Evolutionary conservation across 2,797 vertebrate species (phyloP).

Genomic region (Spinibarbus caldwelli): DNA sequence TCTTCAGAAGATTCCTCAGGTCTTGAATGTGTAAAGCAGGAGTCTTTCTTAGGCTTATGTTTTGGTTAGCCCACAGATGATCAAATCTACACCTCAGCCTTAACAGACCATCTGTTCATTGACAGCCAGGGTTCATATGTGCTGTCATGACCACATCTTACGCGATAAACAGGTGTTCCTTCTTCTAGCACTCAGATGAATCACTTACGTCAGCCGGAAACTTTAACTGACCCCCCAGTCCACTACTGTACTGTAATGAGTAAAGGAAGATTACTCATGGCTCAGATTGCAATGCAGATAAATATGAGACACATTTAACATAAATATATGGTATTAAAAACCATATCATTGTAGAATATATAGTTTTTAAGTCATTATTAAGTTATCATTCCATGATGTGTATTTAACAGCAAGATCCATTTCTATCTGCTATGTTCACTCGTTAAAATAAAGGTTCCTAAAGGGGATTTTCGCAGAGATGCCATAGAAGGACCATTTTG

Average conservation of each 20-base stretch:
- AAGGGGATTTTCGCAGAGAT: no score
- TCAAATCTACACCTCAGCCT: slow-evolving; percentile 61
- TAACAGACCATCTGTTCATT: slow-evolving; percentile 67
- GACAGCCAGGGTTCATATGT: slow-evolving; percentile 13
- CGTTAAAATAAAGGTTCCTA: no score
- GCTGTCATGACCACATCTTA: slow-evolving; percentile 48
- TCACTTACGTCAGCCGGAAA: slow-evolving; percentile 43
- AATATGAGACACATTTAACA: no score
- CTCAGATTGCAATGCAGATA: background rate
- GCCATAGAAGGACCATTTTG: no score
- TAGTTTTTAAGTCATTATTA: no score
- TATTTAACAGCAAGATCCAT: no score
- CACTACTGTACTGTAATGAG: background rate
- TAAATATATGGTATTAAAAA: no score
- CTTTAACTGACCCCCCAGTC: background rate
- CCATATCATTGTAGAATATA: no score
- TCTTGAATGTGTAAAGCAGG: slow-evolving; percentile 27
- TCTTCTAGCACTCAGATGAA: background rate
- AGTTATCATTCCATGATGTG: no score
- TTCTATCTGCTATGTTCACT: no score
- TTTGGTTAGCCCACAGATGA: slow-evolving; percentile 72
- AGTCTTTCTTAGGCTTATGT: slow-evolving; percentile 53
- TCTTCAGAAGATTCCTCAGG: slow-evolving; percentile 16
- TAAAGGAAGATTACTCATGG: no score
- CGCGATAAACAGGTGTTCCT: slow-evolving; percentile 74